A percentile compares a stretch with the other conserved stretches of the same genome.
phyloP scores from a whole-genome alignment of 1,140 invertebrate species.

The Acyrthosiphon pisum region DNA sequence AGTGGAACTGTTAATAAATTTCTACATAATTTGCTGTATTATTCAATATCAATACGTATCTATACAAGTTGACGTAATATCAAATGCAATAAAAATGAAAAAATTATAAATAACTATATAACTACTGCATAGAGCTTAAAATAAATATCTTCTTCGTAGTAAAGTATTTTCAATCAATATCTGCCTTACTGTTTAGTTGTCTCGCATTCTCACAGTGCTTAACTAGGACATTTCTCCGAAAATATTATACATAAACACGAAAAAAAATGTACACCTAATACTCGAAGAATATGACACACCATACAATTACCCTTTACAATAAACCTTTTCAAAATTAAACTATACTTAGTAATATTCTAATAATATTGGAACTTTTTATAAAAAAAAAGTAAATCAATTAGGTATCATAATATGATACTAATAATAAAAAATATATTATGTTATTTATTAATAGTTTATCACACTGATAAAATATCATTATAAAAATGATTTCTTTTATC shows the following conservation, averaged over 20 bases:
- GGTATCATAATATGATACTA: background rate
- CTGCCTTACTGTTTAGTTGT: background rate
- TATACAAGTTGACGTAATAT: background rate
- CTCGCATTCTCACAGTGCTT: background rate
- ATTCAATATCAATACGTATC: background rate
- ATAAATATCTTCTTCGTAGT: background rate
- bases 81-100: background rate
- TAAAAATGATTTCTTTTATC: background rate
- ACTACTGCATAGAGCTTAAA: background rate
- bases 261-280: background rate
- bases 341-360: background rate
- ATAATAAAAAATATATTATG: background rate
- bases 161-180: background rate
- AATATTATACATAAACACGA: background rate
- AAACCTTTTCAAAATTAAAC: background rate
- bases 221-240: background rate
- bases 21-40: background rate
- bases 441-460: background rate
- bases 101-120: no score
- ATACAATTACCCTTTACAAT: no score
- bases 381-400: background rate
- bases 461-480: background rate
- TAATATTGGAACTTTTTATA: background rate
- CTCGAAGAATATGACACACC: background rate
- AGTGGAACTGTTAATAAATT: background rate